Conservation (phyloP, 1,140 invertebrate species). For the Cecropterus lyciades region DNA sequence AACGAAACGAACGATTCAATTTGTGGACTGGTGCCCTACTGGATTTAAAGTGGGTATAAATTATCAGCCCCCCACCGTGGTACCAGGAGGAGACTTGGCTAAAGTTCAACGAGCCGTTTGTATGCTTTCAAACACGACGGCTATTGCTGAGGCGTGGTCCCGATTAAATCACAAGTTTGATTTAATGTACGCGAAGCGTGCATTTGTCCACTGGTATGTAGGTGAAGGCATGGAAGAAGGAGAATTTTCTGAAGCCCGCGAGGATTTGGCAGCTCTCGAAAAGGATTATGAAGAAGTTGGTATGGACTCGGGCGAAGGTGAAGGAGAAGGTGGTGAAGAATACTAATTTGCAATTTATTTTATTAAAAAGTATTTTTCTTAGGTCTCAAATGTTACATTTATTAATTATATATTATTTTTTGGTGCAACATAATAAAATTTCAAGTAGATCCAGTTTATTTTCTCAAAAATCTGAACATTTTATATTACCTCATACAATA, state of each 20-base stretch:
- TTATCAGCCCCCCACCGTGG: slow-evolving; percentile 92
- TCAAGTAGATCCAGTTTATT: neutral
- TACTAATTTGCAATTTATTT: slow-evolving; percentile 84
- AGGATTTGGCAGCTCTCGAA: slow-evolving; percentile 93
- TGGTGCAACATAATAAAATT: slow-evolving; percentile 5
- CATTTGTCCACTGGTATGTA: slow-evolving; percentile 94
- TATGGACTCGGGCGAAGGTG: slow-evolving; percentile 90
- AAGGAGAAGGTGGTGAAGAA: slow-evolving; percentile 90
- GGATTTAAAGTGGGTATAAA: slow-evolving; percentile 92
- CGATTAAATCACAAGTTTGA: slow-evolving; percentile 93
- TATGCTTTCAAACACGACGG: slow-evolving; percentile 95
- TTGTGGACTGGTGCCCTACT: too few relatives aligned
- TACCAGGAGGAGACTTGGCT: slow-evolving; percentile 92
- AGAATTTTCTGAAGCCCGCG: slow-evolving; percentile 94
- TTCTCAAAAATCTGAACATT: too few relatives aligned
- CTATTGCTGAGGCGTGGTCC: slow-evolving; percentile 92
- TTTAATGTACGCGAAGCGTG: slow-evolving; percentile 84
- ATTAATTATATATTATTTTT: slow-evolving; percentile 3
- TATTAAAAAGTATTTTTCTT: slow-evolving; percentile 41
- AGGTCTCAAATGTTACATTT: slow-evolving; percentile 15
- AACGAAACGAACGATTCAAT: slow-evolving; percentile 92
- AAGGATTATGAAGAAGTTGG: slow-evolving; percentile 94
- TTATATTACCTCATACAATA: too few relatives aligned
- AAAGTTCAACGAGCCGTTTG: slow-evolving; percentile 92
- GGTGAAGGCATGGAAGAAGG: slow-evolving; percentile 95